phyloP scores from a whole-genome alignment of 35 echinoderm and acorn worm genomes.

The Apostichopus californicus region DNA sequence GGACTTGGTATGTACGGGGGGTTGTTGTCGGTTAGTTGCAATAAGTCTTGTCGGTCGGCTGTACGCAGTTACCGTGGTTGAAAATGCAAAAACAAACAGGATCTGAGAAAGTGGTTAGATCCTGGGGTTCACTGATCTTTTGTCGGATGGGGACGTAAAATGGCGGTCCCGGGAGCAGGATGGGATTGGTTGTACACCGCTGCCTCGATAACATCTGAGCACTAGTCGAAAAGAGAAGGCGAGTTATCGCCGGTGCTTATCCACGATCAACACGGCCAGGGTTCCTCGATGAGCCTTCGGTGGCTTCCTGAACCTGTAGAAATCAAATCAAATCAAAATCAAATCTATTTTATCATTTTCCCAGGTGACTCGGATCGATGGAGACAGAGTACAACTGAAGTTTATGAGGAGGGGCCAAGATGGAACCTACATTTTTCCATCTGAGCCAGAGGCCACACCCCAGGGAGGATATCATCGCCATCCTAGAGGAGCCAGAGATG shows the following conservation, averaged over 20 bases:
- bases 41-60: too few relatives aligned
- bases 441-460: constrained; percentile 43
- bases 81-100: too few relatives aligned
- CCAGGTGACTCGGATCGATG: constrained; percentile 45
- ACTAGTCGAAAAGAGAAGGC: background rate
- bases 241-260: background rate
- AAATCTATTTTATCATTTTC: background rate
- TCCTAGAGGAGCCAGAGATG: constrained; percentile 35
- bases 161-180: too few relatives aligned
- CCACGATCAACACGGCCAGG: background rate
- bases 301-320: too few relatives aligned
- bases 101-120: too few relatives aligned
- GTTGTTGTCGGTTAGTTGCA: too few relatives aligned
- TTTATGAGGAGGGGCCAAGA: constrained; percentile 45
- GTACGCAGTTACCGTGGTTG: too few relatives aligned
- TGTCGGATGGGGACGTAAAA: too few relatives aligned
- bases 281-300: background rate
- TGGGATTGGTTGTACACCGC: too few relatives aligned
- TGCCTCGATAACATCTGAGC: background rate
- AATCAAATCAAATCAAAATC: too few relatives aligned
- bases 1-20: too few relatives aligned
- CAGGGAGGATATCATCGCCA: background rate
- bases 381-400: constrained; percentile 18
- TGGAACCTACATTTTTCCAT: constrained; percentile 23
- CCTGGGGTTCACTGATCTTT: too few relatives aligned